Conservation (phyloP, 2,888 invertebrate genomes). For the Deilephila porcellus region DNA sequence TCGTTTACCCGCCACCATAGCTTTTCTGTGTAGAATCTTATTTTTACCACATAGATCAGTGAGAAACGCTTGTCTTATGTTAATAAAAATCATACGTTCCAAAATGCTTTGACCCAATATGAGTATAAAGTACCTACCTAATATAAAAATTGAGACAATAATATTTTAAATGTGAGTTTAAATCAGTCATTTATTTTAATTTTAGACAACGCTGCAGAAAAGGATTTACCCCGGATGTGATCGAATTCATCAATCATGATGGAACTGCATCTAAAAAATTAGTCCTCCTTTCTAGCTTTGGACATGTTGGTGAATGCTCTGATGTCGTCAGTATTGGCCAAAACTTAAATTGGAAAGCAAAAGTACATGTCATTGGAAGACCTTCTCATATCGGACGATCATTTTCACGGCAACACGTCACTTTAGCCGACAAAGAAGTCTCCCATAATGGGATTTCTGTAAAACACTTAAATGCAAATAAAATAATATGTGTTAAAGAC, state of each 20-base stretch:
- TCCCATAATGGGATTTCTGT: slow-evolving; percentile 29
- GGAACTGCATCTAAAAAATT: slow-evolving; percentile 61
- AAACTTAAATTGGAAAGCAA: slow-evolving; percentile 44
- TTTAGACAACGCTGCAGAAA: slow-evolving; percentile 73
- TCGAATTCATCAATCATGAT: slow-evolving; percentile 60
- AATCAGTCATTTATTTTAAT: slow-evolving; percentile 34
- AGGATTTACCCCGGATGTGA: slow-evolving; percentile 63
- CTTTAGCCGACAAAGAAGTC: slow-evolving; percentile 41
- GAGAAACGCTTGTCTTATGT: too few relatives aligned
- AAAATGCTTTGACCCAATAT: too few relatives aligned
- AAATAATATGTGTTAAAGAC: slow-evolving; percentile 63
- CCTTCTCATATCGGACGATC: slow-evolving; percentile 55
- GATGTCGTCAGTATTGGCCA: slow-evolving; percentile 54
- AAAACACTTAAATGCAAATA: slow-evolving; percentile 48
- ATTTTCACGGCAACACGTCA: slow-evolving; percentile 64
- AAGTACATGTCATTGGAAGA: slow-evolving; percentile 64
- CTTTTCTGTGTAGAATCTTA: too few relatives aligned
- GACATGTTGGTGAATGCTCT: slow-evolving; percentile 62
- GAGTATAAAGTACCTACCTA: too few relatives aligned
- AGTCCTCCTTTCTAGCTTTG: slow-evolving; percentile 62
- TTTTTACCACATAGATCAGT: too few relatives aligned
- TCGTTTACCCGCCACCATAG: too few relatives aligned
- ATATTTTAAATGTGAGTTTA: background rate
- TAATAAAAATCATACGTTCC: too few relatives aligned
- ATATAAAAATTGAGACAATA: too few relatives aligned